Evolutionary conservation across 1,140 invertebrate genomes (phyloP).

Genomic region (Drosophila biarmipes): DNA sequence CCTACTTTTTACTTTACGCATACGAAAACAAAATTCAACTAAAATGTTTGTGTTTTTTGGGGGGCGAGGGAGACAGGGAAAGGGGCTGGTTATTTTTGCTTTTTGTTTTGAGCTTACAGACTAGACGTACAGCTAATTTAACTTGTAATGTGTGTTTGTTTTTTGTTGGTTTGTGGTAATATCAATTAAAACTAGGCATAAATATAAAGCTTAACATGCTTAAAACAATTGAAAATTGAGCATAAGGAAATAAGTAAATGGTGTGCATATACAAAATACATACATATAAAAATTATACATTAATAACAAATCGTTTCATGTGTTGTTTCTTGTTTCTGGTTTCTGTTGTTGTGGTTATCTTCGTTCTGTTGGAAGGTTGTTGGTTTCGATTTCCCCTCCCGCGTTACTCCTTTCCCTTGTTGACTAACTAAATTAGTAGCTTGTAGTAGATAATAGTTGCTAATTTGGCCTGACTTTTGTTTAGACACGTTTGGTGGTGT

Average conservation of each 20-base stretch:
- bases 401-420: constrained; percentile 26
- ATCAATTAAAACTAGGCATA: constrained; percentile 77
- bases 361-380: constrained; percentile 61
- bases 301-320: constrained; percentile 66
- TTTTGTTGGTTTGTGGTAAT: constrained; percentile 44
- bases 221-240: constrained; percentile 68
- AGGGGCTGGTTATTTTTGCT: constrained; percentile 9
- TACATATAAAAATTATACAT: constrained; percentile 56
- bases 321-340: constrained; percentile 35
- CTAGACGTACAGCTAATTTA: constrained; percentile 56
- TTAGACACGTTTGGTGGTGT: constrained; percentile 79
- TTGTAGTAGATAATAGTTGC: constrained; percentile 71
- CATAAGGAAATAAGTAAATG: constrained; percentile 80
- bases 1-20: constrained; percentile 22
- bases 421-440: constrained; percentile 59
- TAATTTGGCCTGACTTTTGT: constrained; percentile 81
- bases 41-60: constrained; percentile 42
- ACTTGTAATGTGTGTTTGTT: constrained; percentile 44
- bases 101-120: constrained; percentile 36
- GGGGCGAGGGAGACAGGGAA: not conserved
- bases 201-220: constrained; percentile 76
- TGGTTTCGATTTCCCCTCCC: constrained; percentile 34
- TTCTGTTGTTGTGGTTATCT: not conserved
- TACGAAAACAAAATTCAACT: constrained; percentile 73
- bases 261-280: constrained; percentile 67